Evolutionary conservation across 2,797 vertebrate genomes (phyloP).

Genomic region (Sardinella longiceps): DNA sequence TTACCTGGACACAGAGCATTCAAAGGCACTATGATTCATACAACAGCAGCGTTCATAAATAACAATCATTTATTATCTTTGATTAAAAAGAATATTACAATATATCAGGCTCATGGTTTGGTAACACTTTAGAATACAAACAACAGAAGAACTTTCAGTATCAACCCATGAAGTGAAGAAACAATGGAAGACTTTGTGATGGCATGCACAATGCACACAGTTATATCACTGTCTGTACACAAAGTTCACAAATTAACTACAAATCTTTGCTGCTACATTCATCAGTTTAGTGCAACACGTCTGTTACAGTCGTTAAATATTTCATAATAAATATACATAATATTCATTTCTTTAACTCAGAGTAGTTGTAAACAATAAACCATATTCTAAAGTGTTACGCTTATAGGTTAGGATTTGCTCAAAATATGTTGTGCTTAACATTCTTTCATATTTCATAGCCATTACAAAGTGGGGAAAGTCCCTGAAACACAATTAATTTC

Average conservation of each 20-base stretch:
- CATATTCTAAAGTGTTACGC: constrained; percentile 44
- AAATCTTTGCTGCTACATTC: constrained; percentile 25
- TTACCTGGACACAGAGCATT: neutral
- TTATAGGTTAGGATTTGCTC: constrained; percentile 13
- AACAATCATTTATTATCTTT: constrained; percentile 22
- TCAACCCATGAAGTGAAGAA: neutral
- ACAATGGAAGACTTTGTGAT: constrained; percentile 26
- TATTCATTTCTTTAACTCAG: neutral
- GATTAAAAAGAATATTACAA: constrained; percentile 28
- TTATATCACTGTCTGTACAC: neutral
- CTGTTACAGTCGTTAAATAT: constrained; percentile 13
- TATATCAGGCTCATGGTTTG: constrained; percentile 22
- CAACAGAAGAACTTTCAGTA: constrained; percentile 18
- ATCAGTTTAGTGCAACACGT: constrained; percentile 23
- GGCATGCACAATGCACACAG: constrained; percentile 22
- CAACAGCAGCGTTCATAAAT: neutral
- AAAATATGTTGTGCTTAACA: constrained; percentile 29
- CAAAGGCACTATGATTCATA: neutral
- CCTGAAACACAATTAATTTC: neutral
- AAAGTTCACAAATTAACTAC: constrained; percentile 25
- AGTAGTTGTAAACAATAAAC: constrained; percentile 26
- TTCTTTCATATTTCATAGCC: neutral
- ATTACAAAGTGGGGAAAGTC: neutral
- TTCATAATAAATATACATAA: constrained; percentile 15
- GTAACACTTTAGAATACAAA: constrained; percentile 28